Base-by-base conservation (phyloP, 2,888 invertebrate species). In the Volucella inflata region DNA sequence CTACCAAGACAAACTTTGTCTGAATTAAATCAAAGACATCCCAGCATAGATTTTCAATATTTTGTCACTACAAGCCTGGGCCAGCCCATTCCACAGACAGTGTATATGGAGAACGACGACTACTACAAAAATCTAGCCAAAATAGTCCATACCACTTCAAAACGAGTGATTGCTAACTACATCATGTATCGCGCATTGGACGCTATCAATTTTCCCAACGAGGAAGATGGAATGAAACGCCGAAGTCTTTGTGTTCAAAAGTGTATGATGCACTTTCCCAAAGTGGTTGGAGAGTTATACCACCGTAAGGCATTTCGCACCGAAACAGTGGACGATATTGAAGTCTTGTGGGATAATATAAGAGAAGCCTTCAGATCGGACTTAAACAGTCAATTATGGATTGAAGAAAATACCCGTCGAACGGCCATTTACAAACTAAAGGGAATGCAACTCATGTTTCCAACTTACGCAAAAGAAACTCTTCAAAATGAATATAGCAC, bases 231-330 rank as follows among this genome's bases (percentile, higher is more conserved):
- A 6, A 59, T 82, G 1, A 78, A 80, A 3, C 87, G 88, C 3
- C 78, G 87, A 1, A 17, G 87, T 0, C 55, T 74, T 4, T 91
- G 91, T 75, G 77, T 90, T 1, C 75, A 84, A 1, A 65, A 78
- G 3, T 89, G 89, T 0, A 89, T 89, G 48, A 70, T 88, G 17
- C 67, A 88, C 57, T 91, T 91, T 14, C 80, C 91, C 11, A 91
- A 90, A 59, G 89, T 89, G 12, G 76, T 92, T 11, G 91, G 92
- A 46, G 91, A 91, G 16, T 89, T 92, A 88, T 88, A 90, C 51
- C 89, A 89, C 64, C 88, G 91, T 0, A 88, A 81, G 42, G 46
- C 48, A 8, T 72, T 51, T 21, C 76, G 64, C 16, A 87, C 88
- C 0, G 87, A 79, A 46, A 89, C 89, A 0, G 88, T 89, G 14